Evolutionary conservation across 2,888 invertebrate genomes (phyloP).

Genomic region (Magallana nippona): DNA sequence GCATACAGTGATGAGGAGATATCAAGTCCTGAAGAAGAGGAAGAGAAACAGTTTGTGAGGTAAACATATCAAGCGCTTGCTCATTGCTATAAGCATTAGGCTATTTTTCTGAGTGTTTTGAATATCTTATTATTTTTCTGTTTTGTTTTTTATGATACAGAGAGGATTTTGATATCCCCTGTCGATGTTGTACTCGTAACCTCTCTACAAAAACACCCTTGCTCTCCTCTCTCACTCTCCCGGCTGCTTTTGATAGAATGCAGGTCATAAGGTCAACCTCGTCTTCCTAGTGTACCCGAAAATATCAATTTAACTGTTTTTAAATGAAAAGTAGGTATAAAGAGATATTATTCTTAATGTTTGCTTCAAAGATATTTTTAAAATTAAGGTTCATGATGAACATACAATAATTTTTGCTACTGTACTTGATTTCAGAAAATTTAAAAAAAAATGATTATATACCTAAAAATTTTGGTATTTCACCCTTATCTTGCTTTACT

Average conservation of each 20-base stretch:
- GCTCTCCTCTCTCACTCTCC: background rate
- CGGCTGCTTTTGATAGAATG: conserved; percentile 1
- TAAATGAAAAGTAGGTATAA: background rate
- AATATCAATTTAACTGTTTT: background rate
- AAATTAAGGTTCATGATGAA: too few species aligned
- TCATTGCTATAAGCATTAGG: too few species aligned
- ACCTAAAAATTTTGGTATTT: too few species aligned
- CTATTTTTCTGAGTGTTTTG: too few species aligned
- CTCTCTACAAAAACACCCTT: background rate
- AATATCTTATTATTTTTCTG: too few species aligned
- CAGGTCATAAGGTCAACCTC: background rate
- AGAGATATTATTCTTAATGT: background rate
- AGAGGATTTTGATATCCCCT: background rate
- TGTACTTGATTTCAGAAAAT: too few species aligned
- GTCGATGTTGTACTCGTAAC: conserved; percentile 26
- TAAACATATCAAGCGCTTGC: background rate
- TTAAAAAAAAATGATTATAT: too few species aligned
- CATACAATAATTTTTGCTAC: too few species aligned
- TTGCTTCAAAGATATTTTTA: too few species aligned
- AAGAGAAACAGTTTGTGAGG: conserved; percentile 23
- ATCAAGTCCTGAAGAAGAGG: conserved; percentile 31
- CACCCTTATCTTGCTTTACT: too few species aligned
- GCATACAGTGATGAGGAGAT: conserved; percentile 44
- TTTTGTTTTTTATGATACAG: background rate
- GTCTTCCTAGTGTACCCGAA: background rate